phyloP scores from a whole-genome alignment of 1,140 invertebrate genomes.

The Leucophenga varia region DNA sequence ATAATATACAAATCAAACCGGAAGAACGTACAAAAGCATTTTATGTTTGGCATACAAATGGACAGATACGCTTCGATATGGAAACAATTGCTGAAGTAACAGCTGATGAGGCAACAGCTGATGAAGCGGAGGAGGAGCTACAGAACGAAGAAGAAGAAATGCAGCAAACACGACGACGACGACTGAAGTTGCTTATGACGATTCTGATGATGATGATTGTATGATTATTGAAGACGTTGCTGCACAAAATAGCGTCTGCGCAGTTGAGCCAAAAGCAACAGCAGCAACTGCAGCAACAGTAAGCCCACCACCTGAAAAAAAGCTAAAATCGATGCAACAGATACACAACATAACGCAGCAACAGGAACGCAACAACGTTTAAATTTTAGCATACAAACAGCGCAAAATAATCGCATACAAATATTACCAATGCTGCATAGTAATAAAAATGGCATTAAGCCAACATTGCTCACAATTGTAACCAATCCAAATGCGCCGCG shows the following conservation, averaged over 20 bases:
- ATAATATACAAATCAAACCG: constrained; percentile 26
- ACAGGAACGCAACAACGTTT: constrained; percentile 1
- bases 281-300: background rate
- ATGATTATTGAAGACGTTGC: constrained; percentile 39
- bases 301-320: background rate
- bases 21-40: constrained; percentile 39
- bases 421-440: constrained; percentile 8
- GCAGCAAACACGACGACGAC: no score
- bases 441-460: no score
- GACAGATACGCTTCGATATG: constrained; percentile 36
- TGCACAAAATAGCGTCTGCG: no score
- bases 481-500: no score
- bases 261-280: no score
- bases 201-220: background rate
- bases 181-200: no score
- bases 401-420: constrained; percentile 14
- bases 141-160: no score
- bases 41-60: constrained; percentile 38
- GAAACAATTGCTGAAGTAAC: background rate
- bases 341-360: no score
- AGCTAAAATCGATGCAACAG: background rate
- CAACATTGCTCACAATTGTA: no score
- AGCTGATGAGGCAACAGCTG: no score
- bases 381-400: constrained; percentile 29
- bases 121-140: no score